These are phyloP conservation scores for Lathronympha strigana DNA, from an alignment of 2,888 invertebrate genomes.

Conservation along the genomic window DNA sequence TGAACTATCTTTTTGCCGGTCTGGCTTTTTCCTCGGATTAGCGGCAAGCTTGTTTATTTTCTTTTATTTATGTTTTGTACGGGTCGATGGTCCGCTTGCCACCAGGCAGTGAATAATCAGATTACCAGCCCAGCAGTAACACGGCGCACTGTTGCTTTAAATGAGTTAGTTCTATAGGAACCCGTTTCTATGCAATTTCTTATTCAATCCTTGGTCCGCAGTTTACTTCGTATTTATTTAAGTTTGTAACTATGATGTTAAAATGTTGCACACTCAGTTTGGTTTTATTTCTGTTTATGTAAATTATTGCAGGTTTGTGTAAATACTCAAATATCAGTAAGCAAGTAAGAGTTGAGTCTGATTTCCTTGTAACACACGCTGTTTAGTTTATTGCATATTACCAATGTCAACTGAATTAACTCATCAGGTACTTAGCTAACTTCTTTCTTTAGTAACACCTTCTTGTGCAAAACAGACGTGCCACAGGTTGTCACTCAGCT, in stretches of 20 bases:
- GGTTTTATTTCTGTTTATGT: conserved; percentile 10
- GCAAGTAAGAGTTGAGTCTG: no score
- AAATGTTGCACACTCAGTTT: no score
- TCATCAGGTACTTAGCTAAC: no score
- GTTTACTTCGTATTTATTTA: conserved; percentile 54
- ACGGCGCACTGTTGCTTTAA: conserved; percentile 34
- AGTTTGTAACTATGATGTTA: conserved; percentile 20
- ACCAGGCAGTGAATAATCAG: conserved; percentile 32
- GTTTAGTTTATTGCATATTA: no score
- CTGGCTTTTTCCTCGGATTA: conserved; percentile 45
- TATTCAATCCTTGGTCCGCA: conserved; percentile 49
- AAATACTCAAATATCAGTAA: background rate
- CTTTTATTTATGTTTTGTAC: conserved; percentile 49
- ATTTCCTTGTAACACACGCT: no score
- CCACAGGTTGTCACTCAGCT: no score
- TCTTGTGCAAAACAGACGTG: no score
- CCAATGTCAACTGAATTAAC: no score
- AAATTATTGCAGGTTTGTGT: background rate
- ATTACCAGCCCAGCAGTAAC: conserved; percentile 38
- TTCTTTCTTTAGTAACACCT: no score
- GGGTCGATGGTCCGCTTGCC: conserved; percentile 43
- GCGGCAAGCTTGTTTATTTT: conserved; percentile 48
- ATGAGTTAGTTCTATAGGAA: conserved; percentile 41
- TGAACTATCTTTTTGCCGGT: conserved; percentile 38
- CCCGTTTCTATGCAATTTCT: conserved; percentile 53